Base-by-base conservation (phyloP, 1,140 invertebrate genomes). In the Sinonovacula constricta region DNA sequence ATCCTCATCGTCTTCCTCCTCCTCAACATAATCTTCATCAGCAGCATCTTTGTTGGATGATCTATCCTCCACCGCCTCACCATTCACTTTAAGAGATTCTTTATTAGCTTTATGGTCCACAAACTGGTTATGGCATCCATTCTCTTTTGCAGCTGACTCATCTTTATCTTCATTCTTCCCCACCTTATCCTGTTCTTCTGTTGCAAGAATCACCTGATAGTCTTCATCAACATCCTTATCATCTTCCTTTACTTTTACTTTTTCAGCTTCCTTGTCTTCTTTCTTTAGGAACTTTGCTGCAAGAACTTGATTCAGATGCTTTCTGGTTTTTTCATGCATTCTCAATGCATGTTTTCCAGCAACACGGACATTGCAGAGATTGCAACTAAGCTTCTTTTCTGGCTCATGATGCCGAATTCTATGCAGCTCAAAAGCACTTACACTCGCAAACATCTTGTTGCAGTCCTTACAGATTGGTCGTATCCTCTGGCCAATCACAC, bases 381-480 rank as follows among this genome's bases (percentile, higher is more conserved):
- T 65, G 67, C 86, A 88, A 34, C 66, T 66, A 39, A 59, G 85
- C 14, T 76, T 82, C 39, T 71, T 81, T 57, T 81, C 77, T 34
- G 72, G 71, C 2, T 56, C 66, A 57, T 88, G 86, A 12, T 56
- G 65, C 12, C 84, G 53, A 28, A 72, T 69, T 30, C 82, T 80
- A 36, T 88, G 87, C 24, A 86, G 60, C 26, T 67, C 65, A 12
- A 88, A 72, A 12, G 83, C 79, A 49, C 80, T 83, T 18, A 28
- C 63, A 15, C 65, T 80, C 15, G 68, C 53, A 30, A 78, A 87
- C 7, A 59, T 66, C 53, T 81, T 30, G 28, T 71, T 53, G 65
- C 77, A 82, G 30, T 70, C 26, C 34, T 54, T 15, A 63, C 78
- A 71, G 33, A 72, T 14, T 57, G 63, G 69, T 53, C 68, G 57